Percentiles rank a stretch among this genome's conserved stretches.
phyloP scores from a whole-genome alignment of 1,140 invertebrate genomes.

The Panulirus ornatus region DNA sequence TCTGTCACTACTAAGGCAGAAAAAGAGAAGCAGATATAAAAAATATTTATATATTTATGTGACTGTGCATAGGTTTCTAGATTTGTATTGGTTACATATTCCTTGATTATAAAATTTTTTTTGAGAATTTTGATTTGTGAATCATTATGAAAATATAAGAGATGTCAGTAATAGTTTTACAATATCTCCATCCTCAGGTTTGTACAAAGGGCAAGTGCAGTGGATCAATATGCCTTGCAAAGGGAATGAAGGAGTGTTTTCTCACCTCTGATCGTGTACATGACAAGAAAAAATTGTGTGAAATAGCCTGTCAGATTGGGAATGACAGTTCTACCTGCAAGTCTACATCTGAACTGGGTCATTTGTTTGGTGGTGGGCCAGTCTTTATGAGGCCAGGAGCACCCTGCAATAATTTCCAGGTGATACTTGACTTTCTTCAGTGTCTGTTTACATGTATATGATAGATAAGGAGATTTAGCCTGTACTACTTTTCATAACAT shows the following conservation, averaged over 20 bases:
- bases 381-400: constrained; percentile 87
- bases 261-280: constrained; percentile 90
- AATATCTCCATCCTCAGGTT: constrained; percentile 81
- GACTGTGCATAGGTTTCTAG: no score
- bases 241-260: constrained; percentile 97
- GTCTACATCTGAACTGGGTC: constrained; percentile 89
- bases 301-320: constrained; percentile 95
- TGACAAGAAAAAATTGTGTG: constrained; percentile 94
- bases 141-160: no score
- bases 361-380: constrained; percentile 85
- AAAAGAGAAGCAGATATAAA: no score
- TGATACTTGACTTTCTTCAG: constrained; percentile 78
- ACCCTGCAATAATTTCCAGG: constrained; percentile 98
- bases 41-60: no score
- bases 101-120: no score
- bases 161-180: no score
- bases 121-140: no score
- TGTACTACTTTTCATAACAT: no score
- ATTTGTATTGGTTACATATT: no score
- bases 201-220: constrained; percentile 96
- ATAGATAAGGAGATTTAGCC: no score
- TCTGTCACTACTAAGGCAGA: no score
- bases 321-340: constrained; percentile 86
- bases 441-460: no score
- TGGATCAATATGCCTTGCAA: constrained; percentile 96